Conservation (phyloP, 2,113 vertebrate genomes). For the Boleophthalmus pectinirostris region DNA sequence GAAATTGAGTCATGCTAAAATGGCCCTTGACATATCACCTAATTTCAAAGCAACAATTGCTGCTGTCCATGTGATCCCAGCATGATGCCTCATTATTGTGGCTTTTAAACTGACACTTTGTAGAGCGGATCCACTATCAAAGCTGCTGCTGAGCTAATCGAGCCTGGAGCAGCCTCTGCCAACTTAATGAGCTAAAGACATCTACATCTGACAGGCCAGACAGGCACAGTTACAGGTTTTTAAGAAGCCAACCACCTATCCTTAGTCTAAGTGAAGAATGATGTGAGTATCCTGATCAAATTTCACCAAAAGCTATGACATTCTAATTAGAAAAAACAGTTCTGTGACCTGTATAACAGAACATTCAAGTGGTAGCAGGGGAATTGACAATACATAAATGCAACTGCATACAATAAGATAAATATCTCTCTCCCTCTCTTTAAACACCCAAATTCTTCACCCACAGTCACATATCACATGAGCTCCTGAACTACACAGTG, state of each 20-base stretch:
- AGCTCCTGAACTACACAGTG: no score
- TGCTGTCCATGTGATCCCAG: conserved; percentile 33
- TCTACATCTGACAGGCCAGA: conserved; percentile 22
- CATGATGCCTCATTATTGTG: conserved; percentile 49
- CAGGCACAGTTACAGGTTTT: conserved; percentile 37
- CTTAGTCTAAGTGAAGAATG: not conserved
- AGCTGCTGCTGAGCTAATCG: conserved; percentile 41
- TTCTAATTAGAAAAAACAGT: not conserved
- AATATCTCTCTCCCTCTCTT: no score
- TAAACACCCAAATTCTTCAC: no score
- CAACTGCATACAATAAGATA: no score
- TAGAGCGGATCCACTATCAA: conserved; percentile 33
- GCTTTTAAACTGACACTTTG: conserved; percentile 36
- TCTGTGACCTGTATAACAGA: not conserved
- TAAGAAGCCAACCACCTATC: conserved; percentile 30
- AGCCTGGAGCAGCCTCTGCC: conserved; percentile 20
- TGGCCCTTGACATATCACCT: conserved; percentile 19
- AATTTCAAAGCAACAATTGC: conserved; percentile 29
- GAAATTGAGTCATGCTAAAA: conserved; percentile 18
- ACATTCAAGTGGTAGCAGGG: no score
- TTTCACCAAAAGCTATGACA: not conserved
- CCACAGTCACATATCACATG: no score
- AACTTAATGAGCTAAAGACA: conserved; percentile 59
- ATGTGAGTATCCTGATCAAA: not conserved
- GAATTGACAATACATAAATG: no score